Conservation (phyloP, 2,888 invertebrate genomes). For the Heteropelma amictum region DNA sequence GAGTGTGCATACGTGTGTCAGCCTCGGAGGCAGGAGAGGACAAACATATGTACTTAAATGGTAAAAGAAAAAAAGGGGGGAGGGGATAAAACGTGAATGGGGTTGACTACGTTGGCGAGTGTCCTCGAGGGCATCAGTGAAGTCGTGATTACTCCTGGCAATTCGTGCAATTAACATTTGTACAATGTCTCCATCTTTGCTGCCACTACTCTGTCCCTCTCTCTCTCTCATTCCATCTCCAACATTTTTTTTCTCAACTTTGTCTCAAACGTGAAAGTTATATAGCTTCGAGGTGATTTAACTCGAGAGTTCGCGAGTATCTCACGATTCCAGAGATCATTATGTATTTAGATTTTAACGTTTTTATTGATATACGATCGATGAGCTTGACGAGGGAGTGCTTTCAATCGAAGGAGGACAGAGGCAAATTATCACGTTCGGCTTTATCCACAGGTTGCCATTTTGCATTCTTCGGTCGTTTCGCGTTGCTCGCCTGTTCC, state of each 20-base stretch:
- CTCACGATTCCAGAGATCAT: constrained; percentile 50
- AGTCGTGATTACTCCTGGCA: constrained; percentile 68
- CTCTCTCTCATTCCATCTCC: background rate
- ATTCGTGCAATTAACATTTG: constrained; percentile 74
- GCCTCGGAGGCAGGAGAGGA: constrained; percentile 29
- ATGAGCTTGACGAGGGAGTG: background rate
- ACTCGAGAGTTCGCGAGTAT: constrained; percentile 55
- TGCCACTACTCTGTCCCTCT: constrained; percentile 24
- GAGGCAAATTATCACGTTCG: constrained; percentile 47
- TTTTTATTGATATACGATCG: constrained; percentile 51
- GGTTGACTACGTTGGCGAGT: constrained; percentile 34
- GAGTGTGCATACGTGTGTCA: constrained; percentile 33
- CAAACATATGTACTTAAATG: constrained; percentile 32
- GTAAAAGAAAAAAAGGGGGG: constrained; percentile 19
- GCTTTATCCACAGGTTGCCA: constrained; percentile 48
- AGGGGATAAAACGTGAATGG: constrained; percentile 47
- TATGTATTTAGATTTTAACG: constrained; percentile 49
- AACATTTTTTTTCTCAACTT: background rate
- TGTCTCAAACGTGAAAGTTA: constrained; percentile 52
- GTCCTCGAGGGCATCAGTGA: constrained; percentile 35
- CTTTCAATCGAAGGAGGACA: constrained; percentile 46
- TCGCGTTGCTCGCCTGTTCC: constrained; percentile 21
- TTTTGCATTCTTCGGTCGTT: constrained; percentile 30
- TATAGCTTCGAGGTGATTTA: constrained; percentile 45
- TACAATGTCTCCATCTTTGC: constrained; percentile 72